Evolutionary conservation across 2,113 vertebrate species (phyloP).

Genomic region (Thunnus thynnus): DNA sequence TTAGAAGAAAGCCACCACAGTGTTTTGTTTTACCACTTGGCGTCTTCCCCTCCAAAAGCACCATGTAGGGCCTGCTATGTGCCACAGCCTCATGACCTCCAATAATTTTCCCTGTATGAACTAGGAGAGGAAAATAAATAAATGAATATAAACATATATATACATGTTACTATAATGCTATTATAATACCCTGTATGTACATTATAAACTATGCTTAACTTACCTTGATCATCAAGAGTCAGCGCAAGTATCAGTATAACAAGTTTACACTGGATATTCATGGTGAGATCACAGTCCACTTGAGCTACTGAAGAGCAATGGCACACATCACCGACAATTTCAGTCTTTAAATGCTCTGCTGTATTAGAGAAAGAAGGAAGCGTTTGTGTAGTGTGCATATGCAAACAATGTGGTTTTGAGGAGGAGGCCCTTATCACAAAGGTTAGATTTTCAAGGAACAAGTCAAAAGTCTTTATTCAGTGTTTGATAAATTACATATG

Average conservation of each 20-base stretch:
- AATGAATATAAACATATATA: too few relatives aligned
- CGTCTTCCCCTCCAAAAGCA: fast-evolving
- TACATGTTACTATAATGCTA: too few relatives aligned
- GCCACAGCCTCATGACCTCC: constrained; percentile 42
- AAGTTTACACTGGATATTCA: constrained; percentile 38
- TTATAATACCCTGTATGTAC: too few relatives aligned
- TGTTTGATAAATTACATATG: too few relatives aligned
- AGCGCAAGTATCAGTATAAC: constrained; percentile 32
- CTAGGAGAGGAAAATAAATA: constrained; percentile 2
- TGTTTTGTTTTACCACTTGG: fast-evolving
- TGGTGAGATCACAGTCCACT: constrained; percentile 29
- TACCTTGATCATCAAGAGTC: constrained; percentile 61
- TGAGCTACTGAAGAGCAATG: constrained; percentile 15
- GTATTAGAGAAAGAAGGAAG: neutral
- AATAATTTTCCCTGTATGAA: constrained; percentile 39
- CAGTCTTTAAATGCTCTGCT: constrained; percentile 4
- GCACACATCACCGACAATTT: neutral
- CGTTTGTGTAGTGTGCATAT: neutral
- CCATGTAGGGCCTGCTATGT: constrained; percentile 78
- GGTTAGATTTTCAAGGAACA: too few relatives aligned
- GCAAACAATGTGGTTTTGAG: constrained; percentile 1
- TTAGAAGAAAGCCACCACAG: constrained; percentile 78
- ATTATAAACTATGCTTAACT: neutral
- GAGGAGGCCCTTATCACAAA: neutral
- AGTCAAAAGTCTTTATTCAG: too few relatives aligned